Conservation (phyloP, 2,113 vertebrate species). For the Corythaixoides concolor region DNA sequence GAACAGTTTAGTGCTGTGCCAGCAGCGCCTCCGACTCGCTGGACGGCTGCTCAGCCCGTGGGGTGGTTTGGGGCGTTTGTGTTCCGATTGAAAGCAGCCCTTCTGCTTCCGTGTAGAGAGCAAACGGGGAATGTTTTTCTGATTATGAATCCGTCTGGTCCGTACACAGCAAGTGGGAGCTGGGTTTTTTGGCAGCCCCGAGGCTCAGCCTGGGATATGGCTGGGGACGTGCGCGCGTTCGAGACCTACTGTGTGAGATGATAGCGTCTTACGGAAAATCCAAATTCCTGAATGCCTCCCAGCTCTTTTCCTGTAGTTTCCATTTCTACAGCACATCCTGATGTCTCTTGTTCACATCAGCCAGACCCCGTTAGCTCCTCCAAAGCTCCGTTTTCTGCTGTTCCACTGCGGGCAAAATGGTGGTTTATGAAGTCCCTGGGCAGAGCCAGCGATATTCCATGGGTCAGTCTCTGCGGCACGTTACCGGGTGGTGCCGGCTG, state of each 20-base stretch:
- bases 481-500: fast-evolving
- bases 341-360: fast-evolving
- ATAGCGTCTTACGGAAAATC: not conserved
- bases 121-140: not conserved
- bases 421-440: not conserved
- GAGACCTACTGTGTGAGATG: not conserved
- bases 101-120: not conserved
- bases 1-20: not conserved
- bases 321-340: not conserved
- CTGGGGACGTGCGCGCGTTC: not conserved
- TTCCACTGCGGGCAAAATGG: fast-evolving
- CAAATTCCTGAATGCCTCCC: not conserved
- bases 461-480: fast-evolving
- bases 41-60: not conserved
- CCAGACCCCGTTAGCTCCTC: not conserved
- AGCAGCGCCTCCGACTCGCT: fast-evolving
- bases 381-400: not conserved
- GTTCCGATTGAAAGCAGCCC: not conserved
- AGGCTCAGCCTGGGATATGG: not conserved
- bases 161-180: not conserved
- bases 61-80: not conserved
- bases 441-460: fast-evolving
- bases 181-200: not conserved
- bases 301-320: not conserved
- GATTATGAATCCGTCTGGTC: not conserved